A percentile compares a stretch with the other conserved stretches of the same genome.
These are phyloP conservation scores for Aleiodes sp. DNA, from an alignment of 1,140 invertebrate species.

Conservation along the genomic window DNA sequence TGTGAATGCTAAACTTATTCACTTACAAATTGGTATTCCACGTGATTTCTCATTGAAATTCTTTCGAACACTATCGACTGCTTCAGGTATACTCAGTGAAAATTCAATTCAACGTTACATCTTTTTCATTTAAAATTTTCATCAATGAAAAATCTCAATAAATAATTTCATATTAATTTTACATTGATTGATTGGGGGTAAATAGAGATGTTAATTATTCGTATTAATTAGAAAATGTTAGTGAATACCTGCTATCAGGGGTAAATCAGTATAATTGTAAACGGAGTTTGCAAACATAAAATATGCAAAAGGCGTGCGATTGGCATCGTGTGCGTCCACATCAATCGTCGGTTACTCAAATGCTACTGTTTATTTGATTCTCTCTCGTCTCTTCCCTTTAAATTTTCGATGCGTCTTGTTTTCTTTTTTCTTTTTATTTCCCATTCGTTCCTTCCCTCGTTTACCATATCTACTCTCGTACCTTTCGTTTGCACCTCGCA, in stretches of 20 bases:
- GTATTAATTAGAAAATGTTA: background rate
- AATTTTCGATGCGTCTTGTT: slow-evolving; percentile 11
- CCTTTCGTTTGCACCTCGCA: slow-evolving; percentile 58
- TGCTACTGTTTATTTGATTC: slow-evolving; percentile 36
- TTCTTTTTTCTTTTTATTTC: slow-evolving; percentile 17
- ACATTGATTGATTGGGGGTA: too few relatives aligned
- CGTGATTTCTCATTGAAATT: background rate
- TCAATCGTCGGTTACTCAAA: slow-evolving; percentile 58
- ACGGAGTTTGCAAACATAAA: background rate
- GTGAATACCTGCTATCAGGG: background rate
- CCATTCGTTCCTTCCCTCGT: slow-evolving; percentile 43
- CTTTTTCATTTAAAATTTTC: too few relatives aligned
- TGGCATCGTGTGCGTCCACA: slow-evolving; percentile 65
- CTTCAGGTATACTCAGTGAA: too few relatives aligned
- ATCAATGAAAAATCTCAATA: too few relatives aligned
- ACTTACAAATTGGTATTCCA: background rate
- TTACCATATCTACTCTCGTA: slow-evolving; percentile 30
- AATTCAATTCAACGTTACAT: too few relatives aligned
- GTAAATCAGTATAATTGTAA: background rate
- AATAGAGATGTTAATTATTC: too few relatives aligned
- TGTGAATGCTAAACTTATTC: slow-evolving; percentile 6
- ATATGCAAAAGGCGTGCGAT: slow-evolving; percentile 56
- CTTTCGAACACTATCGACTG: background rate
- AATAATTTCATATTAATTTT: too few relatives aligned
- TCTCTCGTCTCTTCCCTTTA: slow-evolving; percentile 25